Percentiles rank a stretch among this genome's conserved stretches.
Conservation (phyloP, 2,113 vertebrate genomes). For the Danionella cerebrum region DNA sequence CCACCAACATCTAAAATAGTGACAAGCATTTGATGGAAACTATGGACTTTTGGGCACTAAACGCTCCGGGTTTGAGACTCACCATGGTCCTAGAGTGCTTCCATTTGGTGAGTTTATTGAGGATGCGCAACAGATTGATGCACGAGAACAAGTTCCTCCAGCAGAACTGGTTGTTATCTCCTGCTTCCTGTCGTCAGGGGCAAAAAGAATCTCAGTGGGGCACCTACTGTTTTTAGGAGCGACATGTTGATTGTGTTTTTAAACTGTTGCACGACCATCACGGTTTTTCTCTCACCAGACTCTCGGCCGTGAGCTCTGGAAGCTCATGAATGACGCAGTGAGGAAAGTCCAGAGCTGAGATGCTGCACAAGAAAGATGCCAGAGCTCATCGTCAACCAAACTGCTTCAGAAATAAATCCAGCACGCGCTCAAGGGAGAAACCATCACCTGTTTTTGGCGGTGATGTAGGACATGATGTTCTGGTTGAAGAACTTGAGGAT, state of each 20-base stretch:
- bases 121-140: conserved; percentile 91
- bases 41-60: not conserved
- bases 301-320: conserved; percentile 92
- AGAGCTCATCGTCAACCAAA: not conserved
- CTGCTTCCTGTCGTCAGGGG: conserved; percentile 76
- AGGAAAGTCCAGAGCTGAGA: conserved; percentile 92
- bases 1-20: conserved; percentile 84
- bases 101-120: conserved; percentile 98
- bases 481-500: conserved; percentile 99
- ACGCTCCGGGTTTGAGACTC: conserved; percentile 14
- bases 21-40: not conserved
- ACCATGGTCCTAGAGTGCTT: conserved; percentile 99
- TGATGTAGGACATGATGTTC: conserved; percentile 99
- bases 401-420: not conserved
- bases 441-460: conserved; percentile 90
- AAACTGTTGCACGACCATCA: too few relatives aligned
- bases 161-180: conserved; percentile 97
- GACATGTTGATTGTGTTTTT: not conserved
- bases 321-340: conserved; percentile 90
- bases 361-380: conserved; percentile 59
- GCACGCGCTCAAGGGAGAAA: not conserved
- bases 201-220: not conserved
- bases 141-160: conserved; percentile 98
- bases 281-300: conserved; percentile 71
- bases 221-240: too few relatives aligned